A percentile compares a stretch with the other conserved stretches of the same genome.
phyloP scores from a whole-genome alignment of 1,140 invertebrate genomes.

The Copidosoma floridanum region DNA sequence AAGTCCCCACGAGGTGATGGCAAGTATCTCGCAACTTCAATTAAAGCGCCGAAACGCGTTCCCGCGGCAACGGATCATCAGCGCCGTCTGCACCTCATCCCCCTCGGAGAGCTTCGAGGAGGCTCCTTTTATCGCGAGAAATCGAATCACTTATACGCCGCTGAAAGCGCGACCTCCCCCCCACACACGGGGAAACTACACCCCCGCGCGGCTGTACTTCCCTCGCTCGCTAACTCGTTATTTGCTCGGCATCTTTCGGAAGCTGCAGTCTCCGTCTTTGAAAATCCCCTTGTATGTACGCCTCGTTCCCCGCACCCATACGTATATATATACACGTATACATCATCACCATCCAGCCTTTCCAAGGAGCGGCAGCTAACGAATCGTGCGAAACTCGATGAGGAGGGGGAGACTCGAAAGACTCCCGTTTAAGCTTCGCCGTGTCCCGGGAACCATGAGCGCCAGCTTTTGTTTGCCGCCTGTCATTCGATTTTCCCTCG shows the following conservation, averaged over 20 bases:
- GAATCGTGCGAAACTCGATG: conserved; percentile 13
- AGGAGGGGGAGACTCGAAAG: not conserved
- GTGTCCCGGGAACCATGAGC: not conserved
- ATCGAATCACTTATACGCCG: conserved; percentile 38
- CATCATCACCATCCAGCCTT: too few species aligned
- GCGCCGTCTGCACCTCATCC: too few species aligned
- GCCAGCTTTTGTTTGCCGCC: conserved; percentile 7
- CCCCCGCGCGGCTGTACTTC: not conserved
- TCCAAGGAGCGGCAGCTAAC: conserved; percentile 11
- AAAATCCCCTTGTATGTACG: not conserved
- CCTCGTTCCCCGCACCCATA: too few species aligned
- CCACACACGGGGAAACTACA: too few species aligned
- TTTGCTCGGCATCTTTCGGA: not conserved
- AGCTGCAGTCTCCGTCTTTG: not conserved
- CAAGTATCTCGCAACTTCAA: too few species aligned
- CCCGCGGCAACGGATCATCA: conserved; percentile 30
- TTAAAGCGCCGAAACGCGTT: conserved; percentile 33
- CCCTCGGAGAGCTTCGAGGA: too few species aligned
- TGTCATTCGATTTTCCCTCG: conserved; percentile 13
- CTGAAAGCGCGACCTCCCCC: conserved; percentile 6
- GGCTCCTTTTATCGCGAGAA: conserved; percentile 17
- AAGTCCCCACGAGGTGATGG: too few species aligned
- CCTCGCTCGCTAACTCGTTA: conserved; percentile 14
- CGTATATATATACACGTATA: too few species aligned
- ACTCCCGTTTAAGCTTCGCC: not conserved